phyloP scores from a whole-genome alignment of 2,888 invertebrate species.

The Limulus polyphemus region DNA sequence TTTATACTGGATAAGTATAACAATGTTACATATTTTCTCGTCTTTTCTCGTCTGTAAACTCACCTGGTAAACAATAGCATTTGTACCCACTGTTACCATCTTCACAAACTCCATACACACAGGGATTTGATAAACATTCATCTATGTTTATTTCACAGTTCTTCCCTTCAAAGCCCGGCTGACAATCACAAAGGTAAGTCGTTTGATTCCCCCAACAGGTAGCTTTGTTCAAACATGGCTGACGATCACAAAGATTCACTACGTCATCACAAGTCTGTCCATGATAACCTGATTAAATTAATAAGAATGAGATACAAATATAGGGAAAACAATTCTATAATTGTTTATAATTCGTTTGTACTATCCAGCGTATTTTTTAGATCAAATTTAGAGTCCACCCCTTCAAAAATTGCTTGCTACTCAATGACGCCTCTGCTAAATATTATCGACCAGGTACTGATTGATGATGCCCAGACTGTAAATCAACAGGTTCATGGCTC shows the following conservation, averaged over 20 bases:
- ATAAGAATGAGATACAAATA: too few species aligned
- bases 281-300: constrained; percentile 24
- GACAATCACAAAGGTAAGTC: constrained; percentile 29
- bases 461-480: too few species aligned
- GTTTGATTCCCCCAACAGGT: constrained; percentile 31
- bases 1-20: too few species aligned
- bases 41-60: constrained; percentile 6
- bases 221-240: constrained; percentile 30
- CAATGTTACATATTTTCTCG: too few species aligned
- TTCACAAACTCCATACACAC: constrained; percentile 33
- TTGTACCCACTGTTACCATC: constrained; percentile 31
- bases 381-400: too few species aligned
- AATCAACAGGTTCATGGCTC: too few species aligned
- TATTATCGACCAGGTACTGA: too few species aligned
- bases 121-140: constrained; percentile 33
- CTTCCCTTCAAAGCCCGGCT: constrained; percentile 29
- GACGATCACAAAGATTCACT: constrained; percentile 29
- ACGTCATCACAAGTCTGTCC: constrained; percentile 29
- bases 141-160: constrained; percentile 34
- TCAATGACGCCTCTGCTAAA: too few species aligned
- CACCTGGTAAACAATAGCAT: constrained; percentile 35
- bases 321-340: too few species aligned
- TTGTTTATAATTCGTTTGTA: too few species aligned
- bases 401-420: too few species aligned
- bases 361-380: too few species aligned